Conservation (phyloP, 1,140 invertebrate species). For the Littorina saxatilis region DNA sequence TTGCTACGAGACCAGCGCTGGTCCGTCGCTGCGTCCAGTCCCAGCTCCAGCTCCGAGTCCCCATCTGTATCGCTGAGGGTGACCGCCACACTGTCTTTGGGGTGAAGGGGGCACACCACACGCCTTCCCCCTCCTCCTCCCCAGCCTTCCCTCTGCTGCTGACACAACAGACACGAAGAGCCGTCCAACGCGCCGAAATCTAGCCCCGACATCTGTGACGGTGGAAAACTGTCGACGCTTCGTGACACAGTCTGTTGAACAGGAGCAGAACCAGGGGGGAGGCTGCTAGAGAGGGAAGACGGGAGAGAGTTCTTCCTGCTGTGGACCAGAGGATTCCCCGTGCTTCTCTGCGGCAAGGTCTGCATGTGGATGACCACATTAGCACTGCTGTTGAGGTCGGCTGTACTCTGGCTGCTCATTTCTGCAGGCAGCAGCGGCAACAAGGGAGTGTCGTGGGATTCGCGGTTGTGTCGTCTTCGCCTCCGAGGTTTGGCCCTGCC, state of each 20-base stretch:
- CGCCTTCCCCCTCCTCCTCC: slow-evolving; percentile 1
- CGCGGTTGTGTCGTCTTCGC: slow-evolving; percentile 51
- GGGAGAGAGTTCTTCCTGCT: slow-evolving; percentile 64
- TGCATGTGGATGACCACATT: slow-evolving; percentile 46
- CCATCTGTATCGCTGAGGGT: background rate
- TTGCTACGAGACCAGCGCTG: slow-evolving; percentile 49
- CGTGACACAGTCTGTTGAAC: slow-evolving; percentile 54
- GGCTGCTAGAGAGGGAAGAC: slow-evolving; percentile 63
- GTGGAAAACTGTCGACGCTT: slow-evolving; percentile 62
- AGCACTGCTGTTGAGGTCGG: slow-evolving; percentile 29
- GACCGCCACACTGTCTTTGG: background rate
- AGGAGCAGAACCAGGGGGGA: slow-evolving; percentile 50
- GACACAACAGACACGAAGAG: slow-evolving; percentile 33
- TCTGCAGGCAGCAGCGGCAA: slow-evolving; percentile 40
- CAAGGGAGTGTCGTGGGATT: slow-evolving; percentile 61
- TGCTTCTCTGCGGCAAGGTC: slow-evolving; percentile 43
- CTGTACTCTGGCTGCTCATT: background rate
- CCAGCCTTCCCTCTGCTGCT: slow-evolving; percentile 33
- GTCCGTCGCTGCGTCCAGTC: background rate
- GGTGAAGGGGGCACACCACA: background rate
- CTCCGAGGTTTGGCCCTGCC: slow-evolving; percentile 50
- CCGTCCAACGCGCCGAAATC: background rate
- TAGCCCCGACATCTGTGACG: slow-evolving; percentile 24
- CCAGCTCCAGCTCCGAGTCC: slow-evolving; percentile 16
- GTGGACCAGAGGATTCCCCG: slow-evolving; percentile 39